Conservation (phyloP, 2,113 vertebrate species). For the Chaetodon auriga region DNA sequence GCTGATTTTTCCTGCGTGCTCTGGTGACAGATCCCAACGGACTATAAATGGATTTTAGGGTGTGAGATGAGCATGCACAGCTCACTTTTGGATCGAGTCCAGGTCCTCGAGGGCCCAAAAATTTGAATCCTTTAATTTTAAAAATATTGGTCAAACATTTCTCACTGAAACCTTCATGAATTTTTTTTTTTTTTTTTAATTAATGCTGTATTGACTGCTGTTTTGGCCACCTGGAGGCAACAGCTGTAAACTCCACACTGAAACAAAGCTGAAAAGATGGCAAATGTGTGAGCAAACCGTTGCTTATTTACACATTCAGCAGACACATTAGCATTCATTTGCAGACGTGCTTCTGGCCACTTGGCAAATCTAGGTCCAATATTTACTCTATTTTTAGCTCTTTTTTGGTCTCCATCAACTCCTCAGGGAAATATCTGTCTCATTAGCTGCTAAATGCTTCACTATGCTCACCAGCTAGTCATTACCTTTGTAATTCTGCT, state of each 20-base stretch:
- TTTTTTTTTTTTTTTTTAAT: not conserved
- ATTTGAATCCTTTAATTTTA: too few relatives aligned
- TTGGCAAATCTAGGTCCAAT: not conserved
- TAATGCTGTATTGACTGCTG: not conserved
- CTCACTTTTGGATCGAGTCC: not conserved
- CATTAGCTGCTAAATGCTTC: too few relatives aligned
- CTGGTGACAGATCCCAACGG: not conserved
- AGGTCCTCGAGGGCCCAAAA: too few relatives aligned
- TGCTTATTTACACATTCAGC: too few relatives aligned
- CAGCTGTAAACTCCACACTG: not conserved
- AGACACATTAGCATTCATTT: too few relatives aligned
- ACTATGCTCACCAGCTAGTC: not conserved
- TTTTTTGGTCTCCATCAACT: too few relatives aligned
- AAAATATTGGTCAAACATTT: not conserved
- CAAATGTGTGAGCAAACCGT: too few relatives aligned
- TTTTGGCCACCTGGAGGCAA: not conserved
- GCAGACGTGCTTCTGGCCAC: too few relatives aligned
- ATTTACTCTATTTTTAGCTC: not conserved
- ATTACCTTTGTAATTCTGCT: not conserved
- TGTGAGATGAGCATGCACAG: not conserved
- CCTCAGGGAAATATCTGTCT: too few relatives aligned
- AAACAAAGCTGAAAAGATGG: too few relatives aligned
- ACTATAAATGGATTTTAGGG: not conserved
- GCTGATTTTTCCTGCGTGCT: not conserved
- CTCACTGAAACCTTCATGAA: not conserved